Percentiles rank a stretch among this genome's conserved stretches.
Evolutionary conservation across 1,140 invertebrate genomes (phyloP).

Genomic region (Orius insidiosus): DNA sequence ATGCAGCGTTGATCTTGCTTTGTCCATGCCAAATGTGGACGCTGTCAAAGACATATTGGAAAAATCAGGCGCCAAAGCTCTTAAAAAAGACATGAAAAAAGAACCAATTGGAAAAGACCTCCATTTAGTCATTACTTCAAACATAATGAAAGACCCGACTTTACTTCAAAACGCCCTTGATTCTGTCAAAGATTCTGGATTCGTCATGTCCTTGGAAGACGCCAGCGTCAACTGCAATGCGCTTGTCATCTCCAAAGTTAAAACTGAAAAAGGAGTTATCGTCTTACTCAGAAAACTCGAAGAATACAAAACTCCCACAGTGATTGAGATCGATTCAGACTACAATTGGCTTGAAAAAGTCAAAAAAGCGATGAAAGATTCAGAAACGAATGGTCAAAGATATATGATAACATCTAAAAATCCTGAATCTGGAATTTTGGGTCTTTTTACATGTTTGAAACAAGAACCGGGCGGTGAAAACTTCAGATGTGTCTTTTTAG

Average conservation of each 20-base stretch:
- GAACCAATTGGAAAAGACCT: slow-evolving; percentile 39
- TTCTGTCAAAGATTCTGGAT: slow-evolving; percentile 31
- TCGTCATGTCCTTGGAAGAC: slow-evolving; percentile 59
- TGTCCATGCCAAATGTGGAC: slow-evolving; percentile 25
- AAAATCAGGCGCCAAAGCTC: slow-evolving; percentile 34
- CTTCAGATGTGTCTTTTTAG: slow-evolving; percentile 32
- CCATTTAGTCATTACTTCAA: slow-evolving; percentile 42
- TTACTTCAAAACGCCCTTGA: too few species aligned
- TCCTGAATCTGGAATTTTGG: slow-evolving; percentile 58
- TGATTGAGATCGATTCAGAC: slow-evolving; percentile 23
- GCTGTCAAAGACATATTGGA: slow-evolving; percentile 31
- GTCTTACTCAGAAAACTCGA: slow-evolving; percentile 36
- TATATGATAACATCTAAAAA: slow-evolving; percentile 53
- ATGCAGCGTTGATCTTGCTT: slow-evolving; percentile 25
- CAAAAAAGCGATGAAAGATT: slow-evolving; percentile 46
- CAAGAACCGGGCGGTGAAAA: slow-evolving; percentile 62
- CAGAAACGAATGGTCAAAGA: slow-evolving; percentile 35
- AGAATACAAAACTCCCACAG: neutral
- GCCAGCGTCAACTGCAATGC: slow-evolving; percentile 26
- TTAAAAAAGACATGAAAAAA: slow-evolving; percentile 32
- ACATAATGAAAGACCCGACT: slow-evolving; percentile 26
- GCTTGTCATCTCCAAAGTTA: slow-evolving; percentile 34
- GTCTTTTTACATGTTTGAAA: slow-evolving; percentile 75
- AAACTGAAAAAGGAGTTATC: slow-evolving; percentile 35
- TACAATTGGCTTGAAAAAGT: slow-evolving; percentile 68